Evolutionary conservation across 2,113 vertebrate species (phyloP), one percentile per base, ranked within the genome.

Genomic region (Jaculus jaculus): DNA sequence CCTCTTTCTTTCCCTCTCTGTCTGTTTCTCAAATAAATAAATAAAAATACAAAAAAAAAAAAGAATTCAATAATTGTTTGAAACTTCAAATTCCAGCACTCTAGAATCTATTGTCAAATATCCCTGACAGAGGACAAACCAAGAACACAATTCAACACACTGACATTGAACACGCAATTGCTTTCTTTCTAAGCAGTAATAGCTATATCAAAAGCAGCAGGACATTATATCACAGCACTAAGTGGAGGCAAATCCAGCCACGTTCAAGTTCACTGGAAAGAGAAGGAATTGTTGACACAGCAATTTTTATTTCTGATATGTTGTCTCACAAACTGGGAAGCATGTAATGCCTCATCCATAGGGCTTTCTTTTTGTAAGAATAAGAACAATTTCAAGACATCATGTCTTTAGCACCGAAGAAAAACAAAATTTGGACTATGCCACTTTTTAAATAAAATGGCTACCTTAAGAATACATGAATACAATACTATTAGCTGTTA

Each of bases 251-350:
- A 87, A 91, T 66, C 15, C 80, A 87, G 16, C 21, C 78, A 73
- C 84, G 89, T 92, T 80, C 82, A 92, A 78, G 26, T 87, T 13
- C 12, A 96, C 51, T 32, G 66, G 80, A 69, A 94, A 74, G 9
- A 32, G 94, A 80, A 96, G 37, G 24, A 89, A 95, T 84, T 96
- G 15, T 71, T 90, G 84, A 42, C 69, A 77, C 13, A 84, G 88
- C 39, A 88, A 94, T 12, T 83, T 89, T 82, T 61, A 65, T 95
- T 97, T 39, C 66, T 42, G 2, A 91, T 37, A 93, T 94, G 17
- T 17, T 39, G 0, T 28, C 79, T 87, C 89, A 69, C 54, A 51
- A 84, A 63, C 13, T 93, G 71, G 96, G 60, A 18, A 92, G 68
- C 10, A 75, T 17, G 51, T 10, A 1, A 0, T 39, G 39, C 4